Conservation (phyloP, 2,888 invertebrate species). For the Drosophila borealis region DNA sequence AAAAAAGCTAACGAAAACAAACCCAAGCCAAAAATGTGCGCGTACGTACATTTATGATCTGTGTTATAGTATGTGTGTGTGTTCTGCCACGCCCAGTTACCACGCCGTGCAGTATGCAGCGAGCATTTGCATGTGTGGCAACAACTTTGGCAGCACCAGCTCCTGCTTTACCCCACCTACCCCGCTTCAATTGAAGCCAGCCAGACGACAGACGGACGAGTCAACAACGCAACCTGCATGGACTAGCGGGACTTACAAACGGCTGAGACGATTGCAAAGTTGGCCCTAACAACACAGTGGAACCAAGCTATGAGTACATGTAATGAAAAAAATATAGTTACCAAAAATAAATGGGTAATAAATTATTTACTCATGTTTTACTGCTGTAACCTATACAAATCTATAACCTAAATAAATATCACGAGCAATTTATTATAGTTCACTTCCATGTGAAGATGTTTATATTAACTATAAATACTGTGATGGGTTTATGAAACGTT, state of each 20-base stretch:
- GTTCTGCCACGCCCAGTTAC: constrained; percentile 49
- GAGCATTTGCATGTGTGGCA: constrained; percentile 56
- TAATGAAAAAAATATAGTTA: not conserved
- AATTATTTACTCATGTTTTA: not conserved
- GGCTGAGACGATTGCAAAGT: constrained; percentile 33
- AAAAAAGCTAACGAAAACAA: constrained; percentile 9
- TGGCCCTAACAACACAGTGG: constrained; percentile 30
- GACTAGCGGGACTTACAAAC: constrained; percentile 37
- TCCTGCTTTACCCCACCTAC: not conserved
- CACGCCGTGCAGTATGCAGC: constrained; percentile 34
- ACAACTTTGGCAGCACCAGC: constrained; percentile 7
- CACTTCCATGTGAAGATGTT: no score
- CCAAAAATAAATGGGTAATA: not conserved
- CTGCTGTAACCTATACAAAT: no score
- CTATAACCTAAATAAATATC: no score
- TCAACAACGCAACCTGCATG: constrained; percentile 69
- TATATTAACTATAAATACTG: no score
- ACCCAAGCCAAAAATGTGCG: constrained; percentile 13
- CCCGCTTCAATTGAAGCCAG: constrained; percentile 27
- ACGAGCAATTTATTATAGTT: no score
- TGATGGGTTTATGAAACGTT: no score
- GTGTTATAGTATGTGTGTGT: constrained; percentile 1
- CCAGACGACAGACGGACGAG: constrained; percentile 57
- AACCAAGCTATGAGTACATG: not conserved
- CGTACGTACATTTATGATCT: constrained; percentile 10